Percentiles rank a stretch among this genome's conserved stretches.
phyloP scores from a whole-genome alignment of 1,140 invertebrate genomes.

The Hesperophylax magnus region DNA sequence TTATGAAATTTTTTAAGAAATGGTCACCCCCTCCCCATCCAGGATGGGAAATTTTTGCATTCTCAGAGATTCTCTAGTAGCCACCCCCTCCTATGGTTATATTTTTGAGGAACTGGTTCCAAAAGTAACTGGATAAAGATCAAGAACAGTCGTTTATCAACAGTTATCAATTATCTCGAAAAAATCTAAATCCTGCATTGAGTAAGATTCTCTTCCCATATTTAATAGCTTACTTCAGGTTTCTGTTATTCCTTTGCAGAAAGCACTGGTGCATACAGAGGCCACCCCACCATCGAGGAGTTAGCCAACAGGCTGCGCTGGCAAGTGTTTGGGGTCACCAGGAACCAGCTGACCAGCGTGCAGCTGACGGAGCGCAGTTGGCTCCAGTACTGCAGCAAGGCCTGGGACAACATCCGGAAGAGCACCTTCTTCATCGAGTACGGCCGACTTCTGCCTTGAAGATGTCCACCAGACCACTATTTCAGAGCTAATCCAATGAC shows the following conservation, averaged over 20 bases:
- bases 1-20: too few relatives aligned
- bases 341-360: slow-evolving; percentile 76
- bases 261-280: slow-evolving; percentile 71
- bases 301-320: slow-evolving; percentile 77
- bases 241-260: slow-evolving; percentile 60
- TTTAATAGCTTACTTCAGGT: background rate
- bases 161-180: too few relatives aligned
- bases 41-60: too few relatives aligned
- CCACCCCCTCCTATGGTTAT: too few relatives aligned
- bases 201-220: too few relatives aligned
- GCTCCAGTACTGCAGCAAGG: slow-evolving; percentile 85
- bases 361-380: slow-evolving; percentile 81
- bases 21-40: too few relatives aligned
- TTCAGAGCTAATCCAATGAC: too few relatives aligned
- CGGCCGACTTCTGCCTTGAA: slow-evolving; percentile 59
- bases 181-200: too few relatives aligned
- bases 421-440: slow-evolving; percentile 88
- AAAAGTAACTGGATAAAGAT: too few relatives aligned
- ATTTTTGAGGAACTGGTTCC: too few relatives aligned
- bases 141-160: too few relatives aligned
- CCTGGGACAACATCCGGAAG: slow-evolving; percentile 87
- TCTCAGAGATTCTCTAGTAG: too few relatives aligned
- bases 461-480: background rate
- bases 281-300: slow-evolving; percentile 77
- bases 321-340: slow-evolving; percentile 78